A percentile compares a stretch with the other conserved stretches of the same genome.
phyloP scores from a whole-genome alignment of 1,140 invertebrate species.

The Drosophila sp. region DNA sequence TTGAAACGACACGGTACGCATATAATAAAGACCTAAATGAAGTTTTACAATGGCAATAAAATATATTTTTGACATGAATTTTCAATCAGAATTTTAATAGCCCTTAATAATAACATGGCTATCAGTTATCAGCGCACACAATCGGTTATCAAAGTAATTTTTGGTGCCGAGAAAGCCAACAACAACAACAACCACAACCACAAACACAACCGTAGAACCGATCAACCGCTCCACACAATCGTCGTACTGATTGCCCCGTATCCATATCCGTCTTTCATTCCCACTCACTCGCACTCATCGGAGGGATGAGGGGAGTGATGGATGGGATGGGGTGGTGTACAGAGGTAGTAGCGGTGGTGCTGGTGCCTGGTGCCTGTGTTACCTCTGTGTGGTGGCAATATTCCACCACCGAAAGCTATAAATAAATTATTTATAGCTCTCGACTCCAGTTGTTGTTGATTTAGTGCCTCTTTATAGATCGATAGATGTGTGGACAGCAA shows the following conservation, averaged over 20 bases:
- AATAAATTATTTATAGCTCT: constrained; percentile 81
- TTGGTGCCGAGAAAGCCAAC: constrained; percentile 43
- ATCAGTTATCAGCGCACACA: constrained; percentile 78
- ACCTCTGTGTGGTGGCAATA: constrained; percentile 80
- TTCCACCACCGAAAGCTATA: constrained; percentile 79
- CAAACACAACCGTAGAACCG: constrained; percentile 14
- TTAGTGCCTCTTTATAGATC: constrained; percentile 75
- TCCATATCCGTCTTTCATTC: constrained; percentile 8
- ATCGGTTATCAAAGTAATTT: constrained; percentile 78
- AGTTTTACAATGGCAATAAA: constrained; percentile 75
- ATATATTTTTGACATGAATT: constrained; percentile 85
- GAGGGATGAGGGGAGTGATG: background rate
- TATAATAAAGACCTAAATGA: constrained; percentile 73
- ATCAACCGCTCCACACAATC: constrained; percentile 12
- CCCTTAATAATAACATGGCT: constrained; percentile 84
- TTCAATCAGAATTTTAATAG: constrained; percentile 85
- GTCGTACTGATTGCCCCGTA: constrained; percentile 29
- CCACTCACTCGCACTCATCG: constrained; percentile 27
- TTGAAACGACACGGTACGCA: constrained; percentile 12
- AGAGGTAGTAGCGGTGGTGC: constrained; percentile 7
- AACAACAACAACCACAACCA: background rate
- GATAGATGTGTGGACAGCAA: constrained; percentile 47
- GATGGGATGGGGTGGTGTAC: no score
- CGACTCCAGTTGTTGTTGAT: constrained; percentile 69
- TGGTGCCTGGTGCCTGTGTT: constrained; percentile 16